Conservation (phyloP, 2,888 invertebrate species). For the Rhagophthalmus giganteus region DNA sequence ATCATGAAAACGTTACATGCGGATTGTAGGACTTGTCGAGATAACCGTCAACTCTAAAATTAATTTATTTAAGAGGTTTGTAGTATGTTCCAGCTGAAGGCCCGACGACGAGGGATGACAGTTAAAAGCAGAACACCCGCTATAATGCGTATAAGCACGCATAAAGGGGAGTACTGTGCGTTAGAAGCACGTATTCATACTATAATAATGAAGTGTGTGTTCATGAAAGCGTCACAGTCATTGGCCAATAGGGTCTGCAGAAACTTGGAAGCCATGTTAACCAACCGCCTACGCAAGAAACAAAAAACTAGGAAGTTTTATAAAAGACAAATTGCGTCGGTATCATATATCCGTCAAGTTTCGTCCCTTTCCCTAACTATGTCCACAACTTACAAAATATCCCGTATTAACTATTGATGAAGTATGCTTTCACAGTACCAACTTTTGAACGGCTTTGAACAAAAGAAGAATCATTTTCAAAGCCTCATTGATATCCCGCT, state of each 20-base stretch:
- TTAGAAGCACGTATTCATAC: conserved; percentile 39
- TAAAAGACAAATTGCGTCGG: conserved; percentile 27
- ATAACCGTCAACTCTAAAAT: conserved; percentile 15
- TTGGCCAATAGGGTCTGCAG: conserved; percentile 40
- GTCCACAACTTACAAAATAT: conserved; percentile 10
- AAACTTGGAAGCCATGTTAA: conserved; percentile 42
- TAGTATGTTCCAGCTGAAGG: conserved; percentile 29
- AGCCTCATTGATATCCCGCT: too few relatives aligned
- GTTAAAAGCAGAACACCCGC: conserved; percentile 30
- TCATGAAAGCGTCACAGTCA: conserved; percentile 40
- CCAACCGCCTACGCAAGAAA: conserved; percentile 42
- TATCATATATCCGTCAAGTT: conserved; percentile 31
- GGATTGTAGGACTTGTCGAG: conserved; percentile 9
- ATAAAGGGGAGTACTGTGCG: conserved; percentile 32
- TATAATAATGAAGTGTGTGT: conserved; percentile 37
- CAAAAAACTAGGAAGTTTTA: conserved; percentile 39
- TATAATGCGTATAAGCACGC: conserved; percentile 32
- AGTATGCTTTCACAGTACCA: conserved; percentile 17
- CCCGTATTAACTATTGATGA: conserved; percentile 15
- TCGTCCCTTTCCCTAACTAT: conserved; percentile 11
- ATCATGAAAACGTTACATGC: not conserved
- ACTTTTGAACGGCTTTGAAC: conserved; percentile 29
- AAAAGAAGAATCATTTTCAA: conserved; percentile 32
- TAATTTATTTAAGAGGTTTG: conserved; percentile 36
- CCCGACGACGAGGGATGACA: conserved; percentile 25